Percentiles rank a stretch among this genome's conserved stretches.
Conservation (phyloP, 2,797 vertebrate species). For the Chaenodraco wilsoni region DNA sequence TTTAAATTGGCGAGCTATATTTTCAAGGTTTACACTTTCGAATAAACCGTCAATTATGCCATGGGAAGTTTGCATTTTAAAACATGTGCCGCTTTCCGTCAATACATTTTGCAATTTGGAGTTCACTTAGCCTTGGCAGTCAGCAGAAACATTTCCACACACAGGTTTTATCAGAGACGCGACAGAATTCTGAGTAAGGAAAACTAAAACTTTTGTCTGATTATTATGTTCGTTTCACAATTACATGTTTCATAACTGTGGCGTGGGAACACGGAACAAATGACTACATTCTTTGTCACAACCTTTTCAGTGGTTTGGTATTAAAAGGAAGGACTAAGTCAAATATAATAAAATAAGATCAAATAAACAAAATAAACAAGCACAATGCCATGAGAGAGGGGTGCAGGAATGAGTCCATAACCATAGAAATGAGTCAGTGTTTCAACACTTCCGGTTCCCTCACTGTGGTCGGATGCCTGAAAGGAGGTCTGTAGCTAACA, state of each 20-base stretch:
- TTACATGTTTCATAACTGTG: not conserved
- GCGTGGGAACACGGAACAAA: not conserved
- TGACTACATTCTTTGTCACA: not conserved
- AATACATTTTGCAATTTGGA: not conserved
- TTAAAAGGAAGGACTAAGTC: not conserved
- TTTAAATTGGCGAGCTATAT: not conserved
- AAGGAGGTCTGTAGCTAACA: no score
- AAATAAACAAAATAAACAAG: not conserved
- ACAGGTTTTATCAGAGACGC: not conserved
- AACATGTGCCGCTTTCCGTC: not conserved
- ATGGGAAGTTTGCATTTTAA: not conserved
- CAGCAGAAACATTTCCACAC: conserved; percentile 12
- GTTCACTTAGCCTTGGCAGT: not conserved
- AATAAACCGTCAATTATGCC: not conserved
- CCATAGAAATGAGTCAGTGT: no score
- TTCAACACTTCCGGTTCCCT: no score
- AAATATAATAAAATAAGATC: not conserved
- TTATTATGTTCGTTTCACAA: conserved; percentile 17
- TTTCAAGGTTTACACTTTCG: not conserved
- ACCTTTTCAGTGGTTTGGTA: not conserved
- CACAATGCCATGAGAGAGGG: not conserved
- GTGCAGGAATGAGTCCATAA: no score
- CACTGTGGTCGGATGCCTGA: no score
- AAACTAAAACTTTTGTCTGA: not conserved
- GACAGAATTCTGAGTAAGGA: no score